Conservation (phyloP, 1,140 invertebrate species). For the Littorina saxatilis region DNA sequence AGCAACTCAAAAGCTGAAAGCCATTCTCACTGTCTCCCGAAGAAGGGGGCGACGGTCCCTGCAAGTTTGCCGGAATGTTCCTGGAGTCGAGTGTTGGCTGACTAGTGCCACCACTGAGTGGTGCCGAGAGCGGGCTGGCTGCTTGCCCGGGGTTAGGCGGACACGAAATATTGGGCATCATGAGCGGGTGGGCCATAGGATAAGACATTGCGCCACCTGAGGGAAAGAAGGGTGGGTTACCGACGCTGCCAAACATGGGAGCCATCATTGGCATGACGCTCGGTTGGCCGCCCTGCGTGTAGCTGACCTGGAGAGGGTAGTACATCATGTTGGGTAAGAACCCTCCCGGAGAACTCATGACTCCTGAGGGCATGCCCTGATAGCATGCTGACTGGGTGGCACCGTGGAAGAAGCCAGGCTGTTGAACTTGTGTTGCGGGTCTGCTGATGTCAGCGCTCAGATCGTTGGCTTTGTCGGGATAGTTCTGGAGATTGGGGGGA, state of each 20-base stretch:
- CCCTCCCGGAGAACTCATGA: neutral
- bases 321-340: too few relatives aligned
- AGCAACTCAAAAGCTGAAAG: neutral
- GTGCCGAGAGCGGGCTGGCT: neutral
- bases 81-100: conserved; percentile 4
- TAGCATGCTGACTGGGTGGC: too few relatives aligned
- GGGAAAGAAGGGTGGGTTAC: too few relatives aligned
- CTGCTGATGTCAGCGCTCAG: neutral
- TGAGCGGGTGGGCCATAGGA: neutral
- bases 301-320: too few relatives aligned
- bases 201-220: too few relatives aligned
- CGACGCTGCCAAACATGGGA: too few relatives aligned
- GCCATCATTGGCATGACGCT: too few relatives aligned
- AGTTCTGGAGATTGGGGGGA: too few relatives aligned
- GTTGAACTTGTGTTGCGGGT: neutral
- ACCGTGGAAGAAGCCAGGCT: too few relatives aligned
- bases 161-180: conserved; percentile 1
- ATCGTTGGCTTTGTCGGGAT: neutral
- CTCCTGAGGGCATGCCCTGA: too few relatives aligned
- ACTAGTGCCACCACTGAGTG: neutral
- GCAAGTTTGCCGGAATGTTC: neutral
- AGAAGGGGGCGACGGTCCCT: neutral
- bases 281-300: too few relatives aligned
- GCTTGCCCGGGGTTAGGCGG: neutral
- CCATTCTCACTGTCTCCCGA: neutral